Percentiles rank a stretch among this genome's conserved stretches.
These are phyloP conservation scores for Otus sunia DNA, from an alignment of 2,113 vertebrate genomes.

Conservation along the genomic window DNA sequence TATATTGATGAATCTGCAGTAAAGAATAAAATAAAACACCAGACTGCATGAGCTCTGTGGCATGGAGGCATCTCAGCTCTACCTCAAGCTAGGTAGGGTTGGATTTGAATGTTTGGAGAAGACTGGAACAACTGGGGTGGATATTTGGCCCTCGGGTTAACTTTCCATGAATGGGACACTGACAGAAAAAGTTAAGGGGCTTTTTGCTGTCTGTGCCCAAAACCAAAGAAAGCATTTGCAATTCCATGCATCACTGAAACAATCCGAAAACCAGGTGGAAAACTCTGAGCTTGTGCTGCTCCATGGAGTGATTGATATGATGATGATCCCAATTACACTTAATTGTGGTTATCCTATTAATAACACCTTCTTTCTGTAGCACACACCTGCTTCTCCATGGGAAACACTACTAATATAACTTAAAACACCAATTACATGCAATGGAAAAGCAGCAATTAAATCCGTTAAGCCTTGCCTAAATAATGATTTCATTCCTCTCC, in stretches of 20 bases:
- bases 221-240: background rate
- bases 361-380: background rate
- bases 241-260: accelerated
- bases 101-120: background rate
- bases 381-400: conserved; percentile 2
- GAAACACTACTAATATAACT: background rate
- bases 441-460: conserved; percentile 28
- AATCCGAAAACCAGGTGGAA: background rate
- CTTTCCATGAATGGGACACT: accelerated
- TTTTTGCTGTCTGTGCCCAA: background rate
- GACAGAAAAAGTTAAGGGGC: background rate
- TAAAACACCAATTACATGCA: background rate
- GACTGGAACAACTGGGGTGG: background rate
- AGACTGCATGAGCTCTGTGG: background rate
- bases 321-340: background rate
- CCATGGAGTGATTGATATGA: background rate
- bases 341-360: conserved; percentile 23
- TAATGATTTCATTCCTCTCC: background rate
- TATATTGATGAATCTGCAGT: background rate
- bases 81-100: background rate
- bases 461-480: background rate
- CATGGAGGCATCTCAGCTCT: too few species aligned
- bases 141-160: background rate
- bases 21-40: background rate
- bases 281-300: background rate